phyloP scores from a whole-genome alignment of 2,888 invertebrate species.

The Auanema freiburgensis region DNA sequence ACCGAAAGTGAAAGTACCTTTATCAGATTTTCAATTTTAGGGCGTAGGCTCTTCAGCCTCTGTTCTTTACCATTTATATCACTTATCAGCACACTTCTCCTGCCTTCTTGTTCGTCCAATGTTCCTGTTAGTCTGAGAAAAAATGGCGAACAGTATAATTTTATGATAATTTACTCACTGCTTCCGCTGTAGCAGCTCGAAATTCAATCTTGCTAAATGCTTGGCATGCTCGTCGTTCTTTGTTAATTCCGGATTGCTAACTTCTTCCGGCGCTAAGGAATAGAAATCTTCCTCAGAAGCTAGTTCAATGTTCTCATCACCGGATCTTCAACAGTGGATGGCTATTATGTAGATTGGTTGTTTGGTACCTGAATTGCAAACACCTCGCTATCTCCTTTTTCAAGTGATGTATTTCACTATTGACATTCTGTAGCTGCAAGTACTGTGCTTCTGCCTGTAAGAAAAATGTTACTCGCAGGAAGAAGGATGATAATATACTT shows the following conservation, averaged over 20 bases:
- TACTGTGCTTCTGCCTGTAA: constrained; percentile 42
- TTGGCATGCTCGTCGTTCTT: constrained; percentile 44
- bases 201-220: constrained; percentile 45
- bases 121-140: constrained; percentile 38
- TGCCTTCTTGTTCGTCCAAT: constrained; percentile 45
- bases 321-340: constrained; percentile 42
- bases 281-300: constrained; percentile 50
- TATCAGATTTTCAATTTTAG: constrained; percentile 28
- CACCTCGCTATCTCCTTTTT: constrained; percentile 51
- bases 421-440: constrained; percentile 49
- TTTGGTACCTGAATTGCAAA: constrained; percentile 40
- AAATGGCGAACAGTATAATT: not conserved
- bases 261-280: constrained; percentile 27
- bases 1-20: constrained; percentile 10
- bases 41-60: constrained; percentile 35
- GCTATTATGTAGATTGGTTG: not conserved
- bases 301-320: constrained; percentile 47
- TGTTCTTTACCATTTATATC: constrained; percentile 54
- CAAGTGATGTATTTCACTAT: constrained; percentile 51
- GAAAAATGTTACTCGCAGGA: not conserved
- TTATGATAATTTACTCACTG: constrained; percentile 20
- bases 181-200: constrained; percentile 46
- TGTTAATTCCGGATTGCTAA: constrained; percentile 30
- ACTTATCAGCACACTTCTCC: constrained; percentile 46
- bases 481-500: constrained; percentile 13